Evolutionary conservation across 2,797 vertebrate genomes (phyloP).

Genomic region (Enteromius argenteus): DNA sequence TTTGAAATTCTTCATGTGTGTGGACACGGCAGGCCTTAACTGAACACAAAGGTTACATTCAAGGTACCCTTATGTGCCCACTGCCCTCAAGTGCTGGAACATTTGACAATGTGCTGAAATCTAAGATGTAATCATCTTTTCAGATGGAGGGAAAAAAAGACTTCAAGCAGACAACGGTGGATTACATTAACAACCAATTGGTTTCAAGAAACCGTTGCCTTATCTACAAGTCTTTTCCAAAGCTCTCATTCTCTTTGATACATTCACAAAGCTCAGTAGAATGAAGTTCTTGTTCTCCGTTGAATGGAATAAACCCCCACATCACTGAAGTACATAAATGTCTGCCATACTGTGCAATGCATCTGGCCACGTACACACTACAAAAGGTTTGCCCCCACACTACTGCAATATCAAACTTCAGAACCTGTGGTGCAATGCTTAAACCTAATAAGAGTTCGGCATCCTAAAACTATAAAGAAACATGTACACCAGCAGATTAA

Average conservation of each 20-base stretch:
- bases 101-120: conserved; percentile 67
- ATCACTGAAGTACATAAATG: conserved; percentile 21
- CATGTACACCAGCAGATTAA: neutral
- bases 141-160: conserved; percentile 7
- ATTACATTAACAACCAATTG: conserved; percentile 42
- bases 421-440: neutral
- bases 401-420: neutral
- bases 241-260: conserved; percentile 36
- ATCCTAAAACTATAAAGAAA: neutral
- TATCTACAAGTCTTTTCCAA: conserved; percentile 21
- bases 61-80: conserved; percentile 56
- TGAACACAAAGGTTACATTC: conserved; percentile 73
- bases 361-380: conserved; percentile 26
- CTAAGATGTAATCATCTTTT: conserved; percentile 57
- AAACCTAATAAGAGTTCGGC: neutral
- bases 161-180: conserved; percentile 39
- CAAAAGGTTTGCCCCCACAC: neutral
- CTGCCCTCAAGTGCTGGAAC: conserved; percentile 67
- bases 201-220: conserved; percentile 44
- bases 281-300: conserved; percentile 39
- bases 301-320: conserved; percentile 30
- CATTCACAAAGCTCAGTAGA: conserved; percentile 18
- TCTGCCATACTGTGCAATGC: conserved; percentile 12
- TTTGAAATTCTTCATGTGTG: conserved; percentile 62
- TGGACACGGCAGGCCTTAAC: conserved; percentile 61